Evolutionary conservation across 2,113 vertebrate genomes (phyloP).

Genomic region (Coptodon rendalli): DNA sequence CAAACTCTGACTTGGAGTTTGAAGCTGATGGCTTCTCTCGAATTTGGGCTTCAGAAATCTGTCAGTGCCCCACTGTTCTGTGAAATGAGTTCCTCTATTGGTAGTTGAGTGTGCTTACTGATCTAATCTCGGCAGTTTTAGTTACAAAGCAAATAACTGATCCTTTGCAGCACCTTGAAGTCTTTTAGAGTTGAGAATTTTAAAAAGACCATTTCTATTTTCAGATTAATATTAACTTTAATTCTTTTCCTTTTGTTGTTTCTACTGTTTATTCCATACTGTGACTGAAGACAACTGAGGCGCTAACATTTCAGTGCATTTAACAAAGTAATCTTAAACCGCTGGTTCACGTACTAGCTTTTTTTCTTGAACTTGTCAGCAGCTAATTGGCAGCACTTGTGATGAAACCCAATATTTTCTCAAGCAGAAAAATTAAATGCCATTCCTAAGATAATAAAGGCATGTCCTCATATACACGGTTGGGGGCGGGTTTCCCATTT

Average conservation of each 20-base stretch:
- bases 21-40: neutral
- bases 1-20: neutral
- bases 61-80: neutral
- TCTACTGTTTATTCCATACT: neutral
- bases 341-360: neutral
- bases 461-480: neutral
- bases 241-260: conserved; percentile 11
- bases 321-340: neutral
- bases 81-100: conserved; percentile 64
- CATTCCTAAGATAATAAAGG: neutral
- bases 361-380: neutral
- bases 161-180: neutral
- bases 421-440: neutral
- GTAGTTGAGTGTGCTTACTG: conserved; percentile 22
- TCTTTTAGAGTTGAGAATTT: neutral
- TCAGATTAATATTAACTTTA: neutral
- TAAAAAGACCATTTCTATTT: neutral
- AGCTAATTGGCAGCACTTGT: neutral
- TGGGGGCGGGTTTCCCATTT: neutral
- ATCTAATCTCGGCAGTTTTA: neutral
- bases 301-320: neutral
- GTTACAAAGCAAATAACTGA: neutral
- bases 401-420: neutral
- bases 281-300: neutral
- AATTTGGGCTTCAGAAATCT: neutral